Evolutionary conservation across 1,140 invertebrate genomes (phyloP).

Genomic region (Pantala flavescens): DNA sequence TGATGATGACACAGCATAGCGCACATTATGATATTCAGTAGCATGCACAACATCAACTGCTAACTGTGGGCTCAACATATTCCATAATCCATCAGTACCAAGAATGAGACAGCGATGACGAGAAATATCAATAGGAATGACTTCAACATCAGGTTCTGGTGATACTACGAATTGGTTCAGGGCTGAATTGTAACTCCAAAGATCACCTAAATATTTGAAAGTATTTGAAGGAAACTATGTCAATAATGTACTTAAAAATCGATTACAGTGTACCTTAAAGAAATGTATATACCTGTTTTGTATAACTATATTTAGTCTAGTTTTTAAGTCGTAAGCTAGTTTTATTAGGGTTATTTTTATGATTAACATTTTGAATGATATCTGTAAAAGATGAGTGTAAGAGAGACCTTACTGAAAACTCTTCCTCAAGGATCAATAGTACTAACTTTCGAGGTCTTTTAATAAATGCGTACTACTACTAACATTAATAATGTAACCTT

Average conservation of each 20-base stretch:
- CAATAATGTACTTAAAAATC: background rate
- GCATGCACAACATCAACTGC: slow-evolving; percentile 77
- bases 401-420: no score
- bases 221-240: background rate
- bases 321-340: no score
- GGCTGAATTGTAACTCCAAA: slow-evolving; percentile 92
- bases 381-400: no score
- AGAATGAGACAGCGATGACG: slow-evolving; percentile 80
- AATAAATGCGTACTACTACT: no score
- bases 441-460: no score
- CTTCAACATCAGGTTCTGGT: slow-evolving; percentile 91
- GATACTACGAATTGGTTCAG: slow-evolving; percentile 88
- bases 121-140: slow-evolving; percentile 70
- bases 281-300: no score
- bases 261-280: no score
- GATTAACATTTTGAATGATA: no score
- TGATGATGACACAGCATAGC: slow-evolving; percentile 15
- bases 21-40: slow-evolving; percentile 64
- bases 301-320: no score
- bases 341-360: no score
- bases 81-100: slow-evolving; percentile 94
- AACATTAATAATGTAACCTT: no score
- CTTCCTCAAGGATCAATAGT: no score
- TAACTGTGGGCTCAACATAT: slow-evolving; percentile 74
- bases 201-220: slow-evolving; percentile 56